Evolutionary conservation across 2,888 invertebrate species (phyloP).

Genomic region (Scrobipalpa costella): DNA sequence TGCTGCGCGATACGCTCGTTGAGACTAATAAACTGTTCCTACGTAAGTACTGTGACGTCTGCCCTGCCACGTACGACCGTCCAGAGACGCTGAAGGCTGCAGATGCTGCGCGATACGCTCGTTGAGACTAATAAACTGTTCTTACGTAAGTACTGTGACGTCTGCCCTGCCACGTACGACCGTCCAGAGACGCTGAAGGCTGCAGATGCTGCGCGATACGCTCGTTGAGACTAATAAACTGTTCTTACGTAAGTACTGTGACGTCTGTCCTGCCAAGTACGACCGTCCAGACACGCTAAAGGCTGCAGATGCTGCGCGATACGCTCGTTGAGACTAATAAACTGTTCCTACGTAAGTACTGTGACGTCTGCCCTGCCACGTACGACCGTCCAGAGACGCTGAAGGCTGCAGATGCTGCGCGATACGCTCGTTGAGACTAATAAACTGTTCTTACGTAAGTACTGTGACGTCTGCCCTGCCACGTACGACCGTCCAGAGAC

Average conservation of each 20-base stretch:
- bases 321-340: conserved; percentile 64
- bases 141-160: conserved; percentile 71
- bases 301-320: conserved; percentile 63
- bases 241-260: neutral
- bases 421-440: conserved; percentile 64
- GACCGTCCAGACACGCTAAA: conserved; percentile 61
- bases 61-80: conserved; percentile 66
- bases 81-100: conserved; percentile 66
- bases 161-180: conserved; percentile 67
- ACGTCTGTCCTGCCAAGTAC: conserved; percentile 68
- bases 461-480: conserved; percentile 58
- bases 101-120: conserved; percentile 61
- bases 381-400: conserved; percentile 64
- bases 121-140: conserved; percentile 51
- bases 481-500: conserved; percentile 65
- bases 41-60: conserved; percentile 73
- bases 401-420: conserved; percentile 64
- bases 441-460: neutral
- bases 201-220: conserved; percentile 61
- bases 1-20: conserved; percentile 63
- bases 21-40: conserved; percentile 50
- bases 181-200: conserved; percentile 65
- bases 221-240: conserved; percentile 60
- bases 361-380: conserved; percentile 63
- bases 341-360: neutral